Evolutionary conservation across 2,113 vertebrate species (phyloP).

Genomic region (Falco punctatus): DNA sequence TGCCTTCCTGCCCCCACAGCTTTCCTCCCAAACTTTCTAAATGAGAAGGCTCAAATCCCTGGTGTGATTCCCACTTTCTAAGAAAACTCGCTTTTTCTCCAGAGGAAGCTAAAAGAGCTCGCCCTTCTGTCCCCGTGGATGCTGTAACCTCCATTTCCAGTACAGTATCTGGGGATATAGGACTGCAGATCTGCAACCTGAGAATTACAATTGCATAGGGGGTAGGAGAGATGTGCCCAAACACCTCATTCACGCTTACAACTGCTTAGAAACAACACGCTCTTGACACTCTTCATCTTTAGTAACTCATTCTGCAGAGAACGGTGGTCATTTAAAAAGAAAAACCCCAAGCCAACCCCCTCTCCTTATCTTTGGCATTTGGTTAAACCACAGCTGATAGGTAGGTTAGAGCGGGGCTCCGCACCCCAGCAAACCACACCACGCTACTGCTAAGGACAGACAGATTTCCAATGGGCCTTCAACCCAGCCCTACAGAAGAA

Average conservation of each 20-base stretch:
- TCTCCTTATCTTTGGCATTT: constrained; percentile 68
- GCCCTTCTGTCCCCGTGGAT: constrained; percentile 3
- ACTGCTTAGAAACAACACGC: constrained; percentile 6
- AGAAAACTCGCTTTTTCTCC: background rate
- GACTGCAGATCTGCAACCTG: constrained; percentile 62
- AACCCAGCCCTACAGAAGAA: background rate
- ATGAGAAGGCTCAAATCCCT: constrained; percentile 36
- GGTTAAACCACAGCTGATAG: constrained; percentile 40
- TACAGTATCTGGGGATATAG: constrained; percentile 21
- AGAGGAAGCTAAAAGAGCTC: constrained; percentile 18
- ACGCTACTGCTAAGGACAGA: constrained; percentile 19
- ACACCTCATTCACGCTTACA: constrained; percentile 9
- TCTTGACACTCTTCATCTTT: background rate
- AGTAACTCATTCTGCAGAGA: constrained; percentile 9
- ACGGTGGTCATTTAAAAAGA: background rate
- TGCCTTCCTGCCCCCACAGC: constrained; percentile 51
- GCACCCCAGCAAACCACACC: constrained; percentile 3
- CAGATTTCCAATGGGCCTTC: background rate
- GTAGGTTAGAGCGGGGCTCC: constrained; percentile 27
- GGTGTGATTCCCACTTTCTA: constrained; percentile 42
- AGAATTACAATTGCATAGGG: constrained; percentile 62
- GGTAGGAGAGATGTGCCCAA: constrained; percentile 37
- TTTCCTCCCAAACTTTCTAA: constrained; percentile 51
- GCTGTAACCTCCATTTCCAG: constrained; percentile 46
- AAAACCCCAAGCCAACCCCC: background rate